These are phyloP conservation scores for Dynastes tityus DNA, from an alignment of 2,888 invertebrate species.

Conservation along the genomic window DNA sequence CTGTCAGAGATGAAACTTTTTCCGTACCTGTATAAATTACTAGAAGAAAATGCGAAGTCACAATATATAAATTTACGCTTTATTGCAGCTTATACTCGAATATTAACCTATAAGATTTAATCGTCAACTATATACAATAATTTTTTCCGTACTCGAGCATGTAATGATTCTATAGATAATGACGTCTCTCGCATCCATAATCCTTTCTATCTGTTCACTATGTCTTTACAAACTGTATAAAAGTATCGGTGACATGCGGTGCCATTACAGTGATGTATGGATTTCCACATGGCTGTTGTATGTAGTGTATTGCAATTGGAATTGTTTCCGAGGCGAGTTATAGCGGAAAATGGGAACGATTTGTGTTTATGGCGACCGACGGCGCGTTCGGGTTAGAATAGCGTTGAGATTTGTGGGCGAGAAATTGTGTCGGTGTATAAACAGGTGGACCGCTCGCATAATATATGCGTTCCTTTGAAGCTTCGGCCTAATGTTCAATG, in stretches of 20 bases:
- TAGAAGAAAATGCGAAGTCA: not conserved
- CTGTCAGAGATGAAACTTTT: no score
- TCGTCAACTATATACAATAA: slow-evolving; percentile 11
- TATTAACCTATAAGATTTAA: slow-evolving; percentile 20
- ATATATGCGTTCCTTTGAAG: slow-evolving; percentile 44
- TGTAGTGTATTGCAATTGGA: slow-evolving; percentile 29
- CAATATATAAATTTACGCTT: slow-evolving; percentile 9
- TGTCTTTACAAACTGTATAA: not conserved
- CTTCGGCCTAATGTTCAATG: slow-evolving; percentile 38
- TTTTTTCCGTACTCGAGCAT: slow-evolving; percentile 1
- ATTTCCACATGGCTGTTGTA: slow-evolving; percentile 31
- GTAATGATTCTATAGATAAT: slow-evolving; percentile 17
- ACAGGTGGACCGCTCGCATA: slow-evolving; percentile 40
- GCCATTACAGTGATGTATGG: slow-evolving; percentile 42
- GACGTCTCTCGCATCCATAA: slow-evolving; percentile 19
- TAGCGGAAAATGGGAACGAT: slow-evolving; percentile 41
- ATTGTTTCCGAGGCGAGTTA: slow-evolving; percentile 31
- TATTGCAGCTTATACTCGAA: slow-evolving; percentile 10
- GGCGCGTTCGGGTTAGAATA: slow-evolving; percentile 30
- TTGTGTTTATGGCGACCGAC: slow-evolving; percentile 31
- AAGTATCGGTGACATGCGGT: slow-evolving; percentile 25
- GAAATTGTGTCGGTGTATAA: slow-evolving; percentile 38
- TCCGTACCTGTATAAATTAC: not conserved
- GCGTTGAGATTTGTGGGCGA: slow-evolving; percentile 41
- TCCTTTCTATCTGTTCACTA: slow-evolving; percentile 1